Evolutionary conservation across 2,113 vertebrate species (phyloP), one percentile per base, ranked within the genome.

Genomic region (Cryptoleucopteryx plumbea): DNA sequence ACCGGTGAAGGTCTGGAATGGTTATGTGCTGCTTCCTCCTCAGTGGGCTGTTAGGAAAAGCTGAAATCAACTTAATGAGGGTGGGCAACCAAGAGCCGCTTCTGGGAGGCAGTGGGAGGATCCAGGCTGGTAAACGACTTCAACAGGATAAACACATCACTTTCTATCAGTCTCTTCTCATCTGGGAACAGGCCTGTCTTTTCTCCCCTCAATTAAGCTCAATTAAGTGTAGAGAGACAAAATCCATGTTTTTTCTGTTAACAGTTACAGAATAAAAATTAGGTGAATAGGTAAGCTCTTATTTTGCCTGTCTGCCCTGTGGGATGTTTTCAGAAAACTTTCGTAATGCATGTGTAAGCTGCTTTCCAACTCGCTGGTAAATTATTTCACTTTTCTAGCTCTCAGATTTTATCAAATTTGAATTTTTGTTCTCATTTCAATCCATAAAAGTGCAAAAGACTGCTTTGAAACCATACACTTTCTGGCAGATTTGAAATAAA

Each of bases 391-490:
- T 82, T 78, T 96, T 94, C 86, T 42, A 52, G 27, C 45, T 90
- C 95, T 98, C 82, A 93, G n/a, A 78, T 97, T 96, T 96, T 97
- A 97, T 97, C 97, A 93, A 96, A 97, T 95, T 96, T 93, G 88
- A 89, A 85, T 88, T 97, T 93, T 97, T 97, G 67, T 97, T 98
- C 90, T 58, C 88, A 87, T 96, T 97, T 95, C 82, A 89, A 68
- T 85, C 91, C 78, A 86, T 96, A 94, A 96, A 90, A 95, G 78
- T 90, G 55, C 63, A 74, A 62, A 95, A 94, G 88, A 86, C 58
- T 88, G 82, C 94, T 95, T 97, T 97, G 94, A 97, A 97, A 89
- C 73, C 32, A 56, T 95, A 81, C 4, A 4, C 91, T 80, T 94
- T 95, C 87, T 93, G 88, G 86, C 73, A 84, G 61, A 63, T 82